phyloP scores from a whole-genome alignment of 2,888 invertebrate genomes.

The Caenorhabditis sulstoni region DNA sequence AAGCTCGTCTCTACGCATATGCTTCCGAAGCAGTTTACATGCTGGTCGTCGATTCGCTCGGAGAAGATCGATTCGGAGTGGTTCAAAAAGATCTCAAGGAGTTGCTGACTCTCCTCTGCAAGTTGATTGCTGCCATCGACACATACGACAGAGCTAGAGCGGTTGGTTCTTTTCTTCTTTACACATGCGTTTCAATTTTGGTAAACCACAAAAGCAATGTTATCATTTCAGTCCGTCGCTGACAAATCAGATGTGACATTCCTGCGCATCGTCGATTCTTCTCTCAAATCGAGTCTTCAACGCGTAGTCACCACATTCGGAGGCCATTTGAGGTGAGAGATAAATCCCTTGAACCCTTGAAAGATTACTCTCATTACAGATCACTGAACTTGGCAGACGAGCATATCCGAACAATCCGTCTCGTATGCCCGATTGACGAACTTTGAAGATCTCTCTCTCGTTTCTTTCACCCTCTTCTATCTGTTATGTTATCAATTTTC shows the following conservation, averaged over 20 bases:
- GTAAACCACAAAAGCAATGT: not conserved
- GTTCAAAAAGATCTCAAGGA: conserved; percentile 66
- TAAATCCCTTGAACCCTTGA: not conserved
- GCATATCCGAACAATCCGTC: conserved; percentile 38
- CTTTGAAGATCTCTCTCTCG: conserved; percentile 20
- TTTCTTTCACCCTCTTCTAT: not conserved
- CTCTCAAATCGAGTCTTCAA: conserved; percentile 52
- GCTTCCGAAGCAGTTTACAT: conserved; percentile 63
- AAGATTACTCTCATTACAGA: conserved; percentile 22
- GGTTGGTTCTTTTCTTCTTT: conserved; percentile 39
- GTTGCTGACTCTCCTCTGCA: conserved; percentile 44
- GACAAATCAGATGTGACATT: conserved; percentile 57
- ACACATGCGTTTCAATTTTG: not conserved
- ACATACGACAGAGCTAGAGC: conserved; percentile 63
- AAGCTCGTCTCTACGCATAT: conserved; percentile 49
- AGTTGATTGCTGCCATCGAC: conserved; percentile 58
- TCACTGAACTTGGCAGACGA: conserved; percentile 49
- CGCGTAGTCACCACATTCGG: conserved; percentile 53
- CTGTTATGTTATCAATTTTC: conserved; percentile 35
- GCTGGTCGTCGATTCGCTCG: conserved; percentile 65
- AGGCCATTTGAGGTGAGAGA: conserved; percentile 38
- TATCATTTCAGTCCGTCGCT: conserved; percentile 57
- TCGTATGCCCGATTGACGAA: conserved; percentile 45
- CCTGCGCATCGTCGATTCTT: conserved; percentile 46
- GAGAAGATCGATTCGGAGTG: conserved; percentile 70